A percentile compares a stretch with the other conserved stretches of the same genome.
phyloP scores from a whole-genome alignment of 2,888 invertebrate genomes.

The Diogma glabrata region DNA sequence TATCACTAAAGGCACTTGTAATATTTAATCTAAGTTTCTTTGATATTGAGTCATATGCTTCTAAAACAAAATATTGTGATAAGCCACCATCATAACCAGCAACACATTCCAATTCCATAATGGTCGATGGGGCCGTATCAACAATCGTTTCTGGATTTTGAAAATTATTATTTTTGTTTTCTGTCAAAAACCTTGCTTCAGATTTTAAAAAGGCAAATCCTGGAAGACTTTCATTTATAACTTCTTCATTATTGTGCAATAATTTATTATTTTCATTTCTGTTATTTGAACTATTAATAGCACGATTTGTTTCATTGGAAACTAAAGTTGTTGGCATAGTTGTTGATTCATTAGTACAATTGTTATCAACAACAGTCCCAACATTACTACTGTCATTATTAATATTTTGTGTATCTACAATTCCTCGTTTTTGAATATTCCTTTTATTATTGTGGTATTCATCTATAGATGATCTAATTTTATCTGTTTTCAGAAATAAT shows the following conservation, averaged over 20 bases:
- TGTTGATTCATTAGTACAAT: no score
- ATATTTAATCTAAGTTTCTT: constrained; percentile 58
- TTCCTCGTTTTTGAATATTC: no score
- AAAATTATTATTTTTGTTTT: constrained; percentile 2
- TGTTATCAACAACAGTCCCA: no score
- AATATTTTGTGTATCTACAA: no score
- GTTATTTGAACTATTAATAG: no score
- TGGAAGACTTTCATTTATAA: neutral
- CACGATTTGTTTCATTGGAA: no score
- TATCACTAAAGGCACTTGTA: constrained; percentile 46
- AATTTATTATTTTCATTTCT: neutral
- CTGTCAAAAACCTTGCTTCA: neutral
- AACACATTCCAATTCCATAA: constrained; percentile 70
- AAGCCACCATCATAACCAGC: constrained; percentile 84
- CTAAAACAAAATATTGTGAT: constrained; percentile 71
- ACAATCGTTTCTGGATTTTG: constrained; percentile 1
- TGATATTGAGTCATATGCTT: constrained; percentile 66
- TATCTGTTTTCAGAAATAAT: no score
- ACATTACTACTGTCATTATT: no score
- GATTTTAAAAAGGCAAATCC: constrained; percentile 7
- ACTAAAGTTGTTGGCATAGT: no score
- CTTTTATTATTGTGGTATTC: no score
- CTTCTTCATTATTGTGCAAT: no score
- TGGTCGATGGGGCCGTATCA: constrained; percentile 31
- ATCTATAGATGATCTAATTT: no score